Evolutionary conservation across 2,113 vertebrate species (phyloP).

Genomic region (Labeo catla): DNA sequence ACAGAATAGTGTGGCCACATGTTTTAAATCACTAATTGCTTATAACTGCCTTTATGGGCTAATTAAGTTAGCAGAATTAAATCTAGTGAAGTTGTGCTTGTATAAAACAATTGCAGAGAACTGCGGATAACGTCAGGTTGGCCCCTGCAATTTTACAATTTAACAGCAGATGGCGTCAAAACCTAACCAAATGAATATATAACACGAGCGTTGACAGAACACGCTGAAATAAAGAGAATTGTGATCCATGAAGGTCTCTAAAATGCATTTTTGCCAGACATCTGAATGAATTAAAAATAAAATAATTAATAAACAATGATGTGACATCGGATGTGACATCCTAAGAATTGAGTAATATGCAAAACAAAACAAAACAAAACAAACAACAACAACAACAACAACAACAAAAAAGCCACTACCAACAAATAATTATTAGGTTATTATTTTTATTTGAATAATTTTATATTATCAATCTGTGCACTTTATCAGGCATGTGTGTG

Average conservation of each 20-base stretch:
- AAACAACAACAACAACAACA: too few relatives aligned
- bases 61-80: not conserved
- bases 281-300: not conserved
- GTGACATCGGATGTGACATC: not conserved
- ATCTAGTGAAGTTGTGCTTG: not conserved
- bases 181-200: conserved; percentile 2
- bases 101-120: not conserved
- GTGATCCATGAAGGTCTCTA: not conserved
- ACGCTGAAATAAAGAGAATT: not conserved
- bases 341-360: not conserved
- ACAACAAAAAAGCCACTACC: not conserved
- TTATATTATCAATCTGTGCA: not conserved
- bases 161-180: conserved; percentile 40
- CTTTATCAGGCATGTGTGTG: not conserved
- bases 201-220: not conserved
- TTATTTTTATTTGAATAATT: too few relatives aligned
- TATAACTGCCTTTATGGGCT: not conserved
- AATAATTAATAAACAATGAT: not conserved
- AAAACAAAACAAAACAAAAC: too few relatives aligned
- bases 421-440: too few relatives aligned
- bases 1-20: not conserved
- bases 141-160: too few relatives aligned
- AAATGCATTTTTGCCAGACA: not conserved
- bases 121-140: not conserved
- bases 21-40: not conserved